Percentiles rank a stretch among this genome's conserved stretches.
Evolutionary conservation across 2,113 vertebrate genomes (phyloP).

Genomic region (Sclerurus mexicanus): DNA sequence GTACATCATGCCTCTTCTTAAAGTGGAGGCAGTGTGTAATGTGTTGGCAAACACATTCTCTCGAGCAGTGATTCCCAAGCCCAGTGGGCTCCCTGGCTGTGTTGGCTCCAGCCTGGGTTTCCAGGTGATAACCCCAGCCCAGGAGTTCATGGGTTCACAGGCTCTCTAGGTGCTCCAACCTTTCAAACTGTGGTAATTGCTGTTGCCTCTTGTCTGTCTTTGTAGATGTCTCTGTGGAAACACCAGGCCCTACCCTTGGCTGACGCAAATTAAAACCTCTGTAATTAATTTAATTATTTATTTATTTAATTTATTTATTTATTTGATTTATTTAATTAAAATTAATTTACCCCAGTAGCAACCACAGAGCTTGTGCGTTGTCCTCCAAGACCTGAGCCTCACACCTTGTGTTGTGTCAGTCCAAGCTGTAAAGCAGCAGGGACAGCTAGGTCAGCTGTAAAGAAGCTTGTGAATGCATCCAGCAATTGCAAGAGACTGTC

Average conservation of each 20-base stretch:
- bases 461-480: not conserved
- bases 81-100: fast-evolving
- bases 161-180: not conserved
- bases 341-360: not conserved
- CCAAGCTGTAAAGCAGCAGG: not conserved
- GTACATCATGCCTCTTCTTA: not conserved
- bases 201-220: not conserved
- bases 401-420: not conserved
- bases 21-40: not conserved
- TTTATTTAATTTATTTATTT: no score
- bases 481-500: not conserved
- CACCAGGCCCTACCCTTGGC: not conserved
- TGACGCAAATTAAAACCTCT: not conserved
- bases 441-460: not conserved
- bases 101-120: not conserved
- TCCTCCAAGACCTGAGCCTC: not conserved
- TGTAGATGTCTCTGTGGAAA: not conserved
- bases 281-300: no score
- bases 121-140: not conserved
- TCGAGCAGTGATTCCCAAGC: not conserved
- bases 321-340: no score
- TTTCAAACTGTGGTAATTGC: not conserved
- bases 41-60: fast-evolving
- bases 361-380: fast-evolving
- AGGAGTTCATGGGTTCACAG: not conserved